These are phyloP conservation scores for Polydrusus cervinus DNA, from an alignment of 2,888 invertebrate species.

Conservation along the genomic window DNA sequence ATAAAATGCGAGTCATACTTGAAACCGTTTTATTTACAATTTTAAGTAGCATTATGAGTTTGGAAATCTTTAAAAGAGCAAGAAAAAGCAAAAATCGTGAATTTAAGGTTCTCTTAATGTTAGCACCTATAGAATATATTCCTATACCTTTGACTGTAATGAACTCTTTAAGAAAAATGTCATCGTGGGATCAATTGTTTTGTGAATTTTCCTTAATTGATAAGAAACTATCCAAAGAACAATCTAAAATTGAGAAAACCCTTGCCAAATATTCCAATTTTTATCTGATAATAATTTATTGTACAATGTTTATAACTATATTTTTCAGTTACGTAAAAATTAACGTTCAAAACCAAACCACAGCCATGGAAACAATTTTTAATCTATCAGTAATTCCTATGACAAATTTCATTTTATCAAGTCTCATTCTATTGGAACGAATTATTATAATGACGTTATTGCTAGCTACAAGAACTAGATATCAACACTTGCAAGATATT, in stretches of 20 bases:
- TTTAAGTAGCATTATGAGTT: background rate
- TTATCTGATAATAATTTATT: background rate
- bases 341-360: background rate
- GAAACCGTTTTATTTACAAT: background rate
- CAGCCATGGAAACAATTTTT: background rate
- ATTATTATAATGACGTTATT: background rate
- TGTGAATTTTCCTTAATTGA: background rate
- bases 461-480: background rate
- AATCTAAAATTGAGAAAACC: background rate
- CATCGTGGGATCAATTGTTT: background rate
- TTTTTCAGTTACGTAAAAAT: background rate
- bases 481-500: background rate
- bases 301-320: background rate
- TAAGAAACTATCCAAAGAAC: background rate
- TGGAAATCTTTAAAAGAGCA: background rate
- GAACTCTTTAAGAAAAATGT: background rate
- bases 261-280: background rate
- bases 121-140: background rate
- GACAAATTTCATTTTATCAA: background rate
- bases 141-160: background rate
- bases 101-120: background rate
- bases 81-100: background rate
- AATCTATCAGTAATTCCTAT: background rate
- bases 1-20: background rate
- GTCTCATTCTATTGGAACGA: background rate